These are phyloP conservation scores for Grammomys surdaster DNA, from an alignment of 2,113 vertebrate species.

Conservation along the genomic window DNA sequence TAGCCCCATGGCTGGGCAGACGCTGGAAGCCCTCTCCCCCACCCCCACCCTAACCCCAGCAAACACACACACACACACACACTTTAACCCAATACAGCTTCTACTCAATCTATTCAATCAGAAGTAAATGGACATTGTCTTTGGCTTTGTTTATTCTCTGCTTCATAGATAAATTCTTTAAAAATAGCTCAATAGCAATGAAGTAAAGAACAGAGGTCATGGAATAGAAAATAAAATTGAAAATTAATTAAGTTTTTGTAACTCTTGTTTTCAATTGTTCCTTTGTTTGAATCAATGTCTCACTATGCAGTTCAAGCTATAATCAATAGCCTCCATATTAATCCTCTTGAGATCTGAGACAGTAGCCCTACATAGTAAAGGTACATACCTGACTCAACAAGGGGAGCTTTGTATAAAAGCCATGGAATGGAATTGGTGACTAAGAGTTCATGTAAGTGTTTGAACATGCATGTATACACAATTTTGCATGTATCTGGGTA, in stretches of 20 bases:
- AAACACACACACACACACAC: too few species aligned
- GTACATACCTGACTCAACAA: background rate
- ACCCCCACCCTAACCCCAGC: rapidly evolving
- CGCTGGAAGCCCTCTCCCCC: too few species aligned
- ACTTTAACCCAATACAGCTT: too few species aligned
- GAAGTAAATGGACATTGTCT: rapidly evolving
- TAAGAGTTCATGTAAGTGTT: background rate
- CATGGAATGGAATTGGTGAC: background rate
- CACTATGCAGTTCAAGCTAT: too few species aligned
- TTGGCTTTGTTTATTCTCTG: rapidly evolving
- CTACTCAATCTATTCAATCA: rapidly evolving
- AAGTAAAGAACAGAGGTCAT: background rate
- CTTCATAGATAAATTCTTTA: background rate
- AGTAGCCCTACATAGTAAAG: background rate
- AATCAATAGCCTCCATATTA: background rate
- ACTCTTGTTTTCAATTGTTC: background rate
- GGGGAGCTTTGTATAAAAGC: background rate
- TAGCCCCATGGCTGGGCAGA: too few species aligned
- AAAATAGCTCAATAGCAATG: background rate
- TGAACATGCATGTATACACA: background rate
- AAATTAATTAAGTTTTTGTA: background rate
- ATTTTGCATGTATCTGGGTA: background rate
- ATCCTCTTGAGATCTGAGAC: background rate
- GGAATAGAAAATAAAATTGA: background rate
- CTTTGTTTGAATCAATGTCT: background rate